These are phyloP conservation scores for Lampris megalopsis DNA, from an alignment of 2,113 vertebrate genomes.

Conservation along the genomic window DNA sequence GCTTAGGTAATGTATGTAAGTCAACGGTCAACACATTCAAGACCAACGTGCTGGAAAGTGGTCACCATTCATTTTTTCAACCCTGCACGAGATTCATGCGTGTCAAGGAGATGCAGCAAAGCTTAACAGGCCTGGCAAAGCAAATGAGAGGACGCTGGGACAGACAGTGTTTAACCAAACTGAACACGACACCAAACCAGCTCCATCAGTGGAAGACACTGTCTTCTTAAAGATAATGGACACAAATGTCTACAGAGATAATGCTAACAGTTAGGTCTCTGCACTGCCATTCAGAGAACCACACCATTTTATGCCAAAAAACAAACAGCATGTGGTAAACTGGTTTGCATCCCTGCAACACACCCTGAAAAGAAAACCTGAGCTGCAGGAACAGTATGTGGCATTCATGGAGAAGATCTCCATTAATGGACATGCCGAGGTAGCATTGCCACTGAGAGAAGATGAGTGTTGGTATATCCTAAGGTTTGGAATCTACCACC, in stretches of 20 bases:
- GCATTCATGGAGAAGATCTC: no score
- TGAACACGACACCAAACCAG: slow-evolving; percentile 21
- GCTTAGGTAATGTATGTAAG: slow-evolving; percentile 12
- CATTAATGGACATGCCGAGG: no score
- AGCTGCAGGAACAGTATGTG: no score
- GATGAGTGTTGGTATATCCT: no score
- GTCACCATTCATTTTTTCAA: slow-evolving; percentile 10
- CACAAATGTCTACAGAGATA: slow-evolving; percentile 16
- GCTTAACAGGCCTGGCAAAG: not conserved
- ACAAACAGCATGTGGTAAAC: no score
- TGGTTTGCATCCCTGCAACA: no score
- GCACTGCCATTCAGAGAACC: not conserved
- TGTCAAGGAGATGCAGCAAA: slow-evolving; percentile 6
- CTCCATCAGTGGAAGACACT: slow-evolving; percentile 23
- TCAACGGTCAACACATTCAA: slow-evolving; percentile 14
- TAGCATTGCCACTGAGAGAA: no score
- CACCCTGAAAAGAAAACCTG: no score
- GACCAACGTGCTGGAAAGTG: slow-evolving; percentile 4
- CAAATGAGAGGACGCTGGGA: not conserved
- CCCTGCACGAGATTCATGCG: slow-evolving; percentile 8
- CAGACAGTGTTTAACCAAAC: slow-evolving; percentile 7
- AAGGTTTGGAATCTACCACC: no score
- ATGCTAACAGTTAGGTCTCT: not conserved
- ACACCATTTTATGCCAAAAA: no score
- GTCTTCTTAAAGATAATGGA: slow-evolving; percentile 34